Conservation (phyloP, 2,888 invertebrate species). For the Horisme vitalbata region DNA sequence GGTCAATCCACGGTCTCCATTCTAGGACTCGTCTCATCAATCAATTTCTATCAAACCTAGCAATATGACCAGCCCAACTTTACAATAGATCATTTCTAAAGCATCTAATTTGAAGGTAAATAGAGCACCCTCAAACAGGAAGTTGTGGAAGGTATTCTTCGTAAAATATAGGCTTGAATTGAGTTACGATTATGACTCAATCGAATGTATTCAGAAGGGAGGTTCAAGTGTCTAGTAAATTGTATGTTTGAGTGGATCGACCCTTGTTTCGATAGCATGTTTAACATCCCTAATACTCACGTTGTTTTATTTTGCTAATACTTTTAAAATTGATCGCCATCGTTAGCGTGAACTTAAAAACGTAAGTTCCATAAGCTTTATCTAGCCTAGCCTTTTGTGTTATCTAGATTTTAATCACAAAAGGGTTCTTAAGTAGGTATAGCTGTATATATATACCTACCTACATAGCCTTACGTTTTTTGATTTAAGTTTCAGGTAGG, state of each 20-base stretch:
- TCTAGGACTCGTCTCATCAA: too few species aligned
- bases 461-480: too few species aligned
- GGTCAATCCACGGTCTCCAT: too few species aligned
- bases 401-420: too few species aligned
- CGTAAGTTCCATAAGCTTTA: too few species aligned
- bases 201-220: slow-evolving; percentile 59
- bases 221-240: slow-evolving; percentile 69
- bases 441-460: too few species aligned
- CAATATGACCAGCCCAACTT: too few species aligned
- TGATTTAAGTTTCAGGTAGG: too few species aligned
- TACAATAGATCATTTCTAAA: slow-evolving; percentile 66
- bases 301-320: slow-evolving; percentile 23
- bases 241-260: slow-evolving; percentile 55
- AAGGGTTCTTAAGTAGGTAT: too few species aligned
- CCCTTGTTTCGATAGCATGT: slow-evolving; percentile 43
- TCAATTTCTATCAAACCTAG: too few species aligned
- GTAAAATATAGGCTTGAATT: slow-evolving; percentile 57
- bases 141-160: slow-evolving; percentile 53
- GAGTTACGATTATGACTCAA: slow-evolving; percentile 70
- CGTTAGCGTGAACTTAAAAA: too few species aligned
- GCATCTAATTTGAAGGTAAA: slow-evolving; percentile 55
- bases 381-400: too few species aligned
- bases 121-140: slow-evolving; percentile 53
- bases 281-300: slow-evolving; percentile 22
- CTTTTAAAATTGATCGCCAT: slow-evolving; percentile 13